Percentiles rank a stretch among this genome's conserved stretches.
Conservation (phyloP, 2,888 invertebrate genomes). For the Thera britannica region DNA sequence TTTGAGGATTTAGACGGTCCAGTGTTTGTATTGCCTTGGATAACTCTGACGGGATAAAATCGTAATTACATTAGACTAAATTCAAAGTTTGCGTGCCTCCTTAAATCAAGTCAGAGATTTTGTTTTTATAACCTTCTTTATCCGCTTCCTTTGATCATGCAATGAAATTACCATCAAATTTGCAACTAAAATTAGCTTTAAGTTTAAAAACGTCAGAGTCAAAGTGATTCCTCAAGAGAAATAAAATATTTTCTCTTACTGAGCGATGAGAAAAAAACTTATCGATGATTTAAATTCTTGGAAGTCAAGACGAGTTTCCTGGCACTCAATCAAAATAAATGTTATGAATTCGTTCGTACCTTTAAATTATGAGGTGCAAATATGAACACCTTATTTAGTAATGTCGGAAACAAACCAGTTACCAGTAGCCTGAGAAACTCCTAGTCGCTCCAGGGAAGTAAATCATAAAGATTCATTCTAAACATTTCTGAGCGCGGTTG, state of each 20-base stretch:
- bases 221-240: conserved; percentile 30
- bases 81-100: conserved; percentile 16
- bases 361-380: conserved; percentile 73
- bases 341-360: conserved; percentile 50
- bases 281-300: conserved; percentile 31
- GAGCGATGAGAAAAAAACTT: conserved; percentile 33
- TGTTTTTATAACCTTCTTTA: conserved; percentile 20
- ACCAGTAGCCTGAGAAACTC: conserved; percentile 77
- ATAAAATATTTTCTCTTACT: conserved; percentile 26
- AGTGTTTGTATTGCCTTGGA: conserved; percentile 42
- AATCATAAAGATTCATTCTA: conserved; percentile 77
- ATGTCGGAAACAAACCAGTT: conserved; percentile 76
- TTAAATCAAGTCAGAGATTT: conserved; percentile 18
- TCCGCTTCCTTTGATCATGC: conserved; percentile 29
- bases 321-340: conserved; percentile 62
- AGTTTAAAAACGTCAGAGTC: conserved; percentile 17
- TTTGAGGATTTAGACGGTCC: conserved; percentile 49
- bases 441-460: conserved; percentile 65
- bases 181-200: conserved; percentile 28
- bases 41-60: conserved; percentile 14
- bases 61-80: conserved; percentile 15
- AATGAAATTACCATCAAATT: conserved; percentile 29
- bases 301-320: conserved; percentile 39
- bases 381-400: conserved; percentile 75
- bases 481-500: conserved; percentile 62